These are phyloP conservation scores for Cricetomys ansorgei DNA, from an alignment of 2,113 vertebrate species.

Conservation along the genomic window DNA sequence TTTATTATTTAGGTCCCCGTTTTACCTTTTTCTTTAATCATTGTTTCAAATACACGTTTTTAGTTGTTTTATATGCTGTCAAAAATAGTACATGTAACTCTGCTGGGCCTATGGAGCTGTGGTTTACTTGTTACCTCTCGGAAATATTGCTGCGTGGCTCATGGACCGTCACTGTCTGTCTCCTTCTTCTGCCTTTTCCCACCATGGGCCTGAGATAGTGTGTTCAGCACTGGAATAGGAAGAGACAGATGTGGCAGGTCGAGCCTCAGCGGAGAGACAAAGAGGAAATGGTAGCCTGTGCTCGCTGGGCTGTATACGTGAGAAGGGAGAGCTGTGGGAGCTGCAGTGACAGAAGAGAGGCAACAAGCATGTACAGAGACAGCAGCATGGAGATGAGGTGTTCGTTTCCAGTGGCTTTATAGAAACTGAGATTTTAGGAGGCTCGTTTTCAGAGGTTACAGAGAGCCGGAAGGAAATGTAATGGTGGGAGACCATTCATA, in stretches of 20 bases:
- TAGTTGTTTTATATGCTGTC: conserved; percentile 42
- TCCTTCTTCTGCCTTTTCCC: neutral
- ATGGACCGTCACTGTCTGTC: conserved; percentile 2
- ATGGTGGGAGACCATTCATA: neutral
- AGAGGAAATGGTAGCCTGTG: accelerated
- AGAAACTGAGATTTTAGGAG: neutral
- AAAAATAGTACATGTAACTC: neutral
- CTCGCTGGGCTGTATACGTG: neutral
- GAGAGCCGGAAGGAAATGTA: neutral
- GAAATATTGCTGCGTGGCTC: conserved; percentile 20
- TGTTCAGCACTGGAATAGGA: neutral
- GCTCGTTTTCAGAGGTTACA: neutral
- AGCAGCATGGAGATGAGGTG: accelerated
- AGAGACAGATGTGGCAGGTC: neutral
- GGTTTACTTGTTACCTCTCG: neutral
- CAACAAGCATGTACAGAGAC: neutral
- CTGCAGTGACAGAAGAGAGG: neutral
- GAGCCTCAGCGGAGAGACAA: neutral
- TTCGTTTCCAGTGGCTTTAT: neutral
- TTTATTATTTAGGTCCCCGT: neutral
- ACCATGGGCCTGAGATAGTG: neutral
- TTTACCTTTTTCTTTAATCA: neutral
- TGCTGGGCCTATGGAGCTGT: neutral
- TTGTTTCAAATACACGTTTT: neutral
- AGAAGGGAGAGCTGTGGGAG: neutral